Evolutionary conservation across 2,113 vertebrate genomes (phyloP).

Genomic region (Natator depressus): DNA sequence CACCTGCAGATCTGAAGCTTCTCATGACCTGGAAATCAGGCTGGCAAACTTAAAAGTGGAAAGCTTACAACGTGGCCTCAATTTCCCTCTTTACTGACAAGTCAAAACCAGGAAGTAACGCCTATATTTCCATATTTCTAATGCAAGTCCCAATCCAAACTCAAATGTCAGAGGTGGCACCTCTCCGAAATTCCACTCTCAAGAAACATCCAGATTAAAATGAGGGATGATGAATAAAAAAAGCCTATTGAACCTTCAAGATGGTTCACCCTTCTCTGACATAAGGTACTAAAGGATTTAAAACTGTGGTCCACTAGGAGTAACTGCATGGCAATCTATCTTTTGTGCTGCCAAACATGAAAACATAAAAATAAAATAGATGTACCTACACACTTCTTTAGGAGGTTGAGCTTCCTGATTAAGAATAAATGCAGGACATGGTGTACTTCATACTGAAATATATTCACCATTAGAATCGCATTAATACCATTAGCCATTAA

Average conservation of each 20-base stretch:
- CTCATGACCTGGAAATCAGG: neutral
- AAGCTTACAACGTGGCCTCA: neutral
- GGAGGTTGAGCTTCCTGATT: conserved; percentile 43
- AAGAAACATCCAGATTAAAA: neutral
- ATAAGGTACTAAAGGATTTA: conserved; percentile 22
- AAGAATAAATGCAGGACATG: conserved; percentile 52
- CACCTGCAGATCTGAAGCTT: neutral
- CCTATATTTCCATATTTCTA: conserved; percentile 17
- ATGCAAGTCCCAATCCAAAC: neutral
- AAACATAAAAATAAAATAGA: conserved; percentile 40
- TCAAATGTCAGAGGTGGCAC: neutral
- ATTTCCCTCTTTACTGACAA: neutral
- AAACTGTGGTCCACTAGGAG: neutral
- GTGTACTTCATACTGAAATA: conserved; percentile 1
- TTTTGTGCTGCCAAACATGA: conserved; percentile 19
- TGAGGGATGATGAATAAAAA: neutral
- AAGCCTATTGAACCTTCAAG: neutral
- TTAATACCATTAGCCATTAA: conserved; percentile 36
- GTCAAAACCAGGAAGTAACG: neutral
- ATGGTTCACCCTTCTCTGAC: neutral
- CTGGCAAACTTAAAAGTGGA: neutral
- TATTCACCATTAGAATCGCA: neutral
- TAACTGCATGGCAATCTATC: conserved; percentile 11
- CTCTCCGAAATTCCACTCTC: neutral
- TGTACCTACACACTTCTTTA: conserved; percentile 29